These are phyloP conservation scores for Molorchus minor DNA, from an alignment of 2,888 invertebrate genomes.

Conservation along the genomic window DNA sequence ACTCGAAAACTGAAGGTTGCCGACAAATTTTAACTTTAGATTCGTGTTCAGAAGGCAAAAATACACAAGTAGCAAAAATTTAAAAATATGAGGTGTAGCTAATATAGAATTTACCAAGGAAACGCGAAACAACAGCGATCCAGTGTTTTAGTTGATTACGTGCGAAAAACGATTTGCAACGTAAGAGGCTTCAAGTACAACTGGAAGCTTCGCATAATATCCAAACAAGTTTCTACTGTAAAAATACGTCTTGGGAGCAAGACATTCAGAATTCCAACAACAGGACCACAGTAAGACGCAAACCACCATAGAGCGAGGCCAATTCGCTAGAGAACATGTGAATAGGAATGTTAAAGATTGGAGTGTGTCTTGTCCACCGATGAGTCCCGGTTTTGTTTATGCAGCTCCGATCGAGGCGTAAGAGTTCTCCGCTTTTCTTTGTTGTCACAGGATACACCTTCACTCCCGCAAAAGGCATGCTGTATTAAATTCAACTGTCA, in stretches of 20 bases:
- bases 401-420: not conserved
- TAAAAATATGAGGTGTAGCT: too few relatives aligned
- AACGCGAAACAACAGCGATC: slow-evolving; percentile 14
- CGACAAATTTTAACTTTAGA: too few relatives aligned
- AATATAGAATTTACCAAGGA: slow-evolving; percentile 45
- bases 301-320: not conserved
- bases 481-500: too few relatives aligned
- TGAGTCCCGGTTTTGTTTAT: not conserved
- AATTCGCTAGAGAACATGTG: not conserved
- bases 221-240: not conserved
- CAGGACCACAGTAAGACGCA: not conserved
- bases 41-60: too few relatives aligned
- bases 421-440: too few relatives aligned
- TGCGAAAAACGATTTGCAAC: not conserved
- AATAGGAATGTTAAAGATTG: not conserved
- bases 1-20: too few relatives aligned
- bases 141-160: not conserved
- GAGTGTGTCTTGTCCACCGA: not conserved
- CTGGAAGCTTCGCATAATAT: not conserved
- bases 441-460: too few relatives aligned
- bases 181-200: not conserved
- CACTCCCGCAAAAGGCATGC: too few relatives aligned
- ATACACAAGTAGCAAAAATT: too few relatives aligned
- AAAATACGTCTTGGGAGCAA: not conserved
- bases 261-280: not conserved